phyloP scores from a whole-genome alignment of 2,797 vertebrate genomes.

The Alauda arvensis region DNA sequence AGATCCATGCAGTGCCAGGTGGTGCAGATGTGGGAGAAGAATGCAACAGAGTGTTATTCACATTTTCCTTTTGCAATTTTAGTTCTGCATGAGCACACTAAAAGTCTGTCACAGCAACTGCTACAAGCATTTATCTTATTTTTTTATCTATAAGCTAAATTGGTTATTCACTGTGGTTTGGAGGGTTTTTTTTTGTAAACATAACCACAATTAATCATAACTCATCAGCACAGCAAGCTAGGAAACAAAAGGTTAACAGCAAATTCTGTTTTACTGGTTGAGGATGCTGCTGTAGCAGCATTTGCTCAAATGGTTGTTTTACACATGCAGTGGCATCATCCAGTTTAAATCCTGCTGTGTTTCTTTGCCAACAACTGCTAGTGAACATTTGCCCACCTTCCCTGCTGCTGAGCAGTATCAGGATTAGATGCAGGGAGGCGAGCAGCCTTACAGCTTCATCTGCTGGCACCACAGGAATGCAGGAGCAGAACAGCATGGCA shows the following conservation, averaged over 20 bases:
- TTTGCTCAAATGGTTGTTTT: constrained; percentile 62
- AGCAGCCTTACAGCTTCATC: constrained; percentile 69
- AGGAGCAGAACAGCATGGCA: constrained; percentile 62
- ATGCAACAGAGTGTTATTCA: neutral
- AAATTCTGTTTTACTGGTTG: constrained; percentile 39
- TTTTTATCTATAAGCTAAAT: neutral
- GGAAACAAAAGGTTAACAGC: constrained; percentile 54
- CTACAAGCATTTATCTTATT: neutral
- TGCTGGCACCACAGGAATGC: constrained; percentile 61
- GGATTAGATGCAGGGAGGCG: constrained; percentile 64
- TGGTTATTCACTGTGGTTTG: neutral
- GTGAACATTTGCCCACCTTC: constrained; percentile 66
- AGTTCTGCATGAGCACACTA: neutral
- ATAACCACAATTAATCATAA: neutral
- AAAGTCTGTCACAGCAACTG: neutral
- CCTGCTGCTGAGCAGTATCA: constrained; percentile 63
- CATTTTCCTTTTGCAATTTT: neutral
- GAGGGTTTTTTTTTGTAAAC: neutral
- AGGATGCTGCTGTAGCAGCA: constrained; percentile 44
- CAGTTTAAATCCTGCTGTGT: constrained; percentile 64
- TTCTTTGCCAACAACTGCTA: constrained; percentile 69
- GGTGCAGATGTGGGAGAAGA: neutral
- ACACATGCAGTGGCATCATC: constrained; percentile 49
- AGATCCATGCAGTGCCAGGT: neutral
- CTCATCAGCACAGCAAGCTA: constrained; percentile 4